Evolutionary conservation across 2,113 vertebrate species (phyloP).

Genomic region (Podarcis raffonei): DNA sequence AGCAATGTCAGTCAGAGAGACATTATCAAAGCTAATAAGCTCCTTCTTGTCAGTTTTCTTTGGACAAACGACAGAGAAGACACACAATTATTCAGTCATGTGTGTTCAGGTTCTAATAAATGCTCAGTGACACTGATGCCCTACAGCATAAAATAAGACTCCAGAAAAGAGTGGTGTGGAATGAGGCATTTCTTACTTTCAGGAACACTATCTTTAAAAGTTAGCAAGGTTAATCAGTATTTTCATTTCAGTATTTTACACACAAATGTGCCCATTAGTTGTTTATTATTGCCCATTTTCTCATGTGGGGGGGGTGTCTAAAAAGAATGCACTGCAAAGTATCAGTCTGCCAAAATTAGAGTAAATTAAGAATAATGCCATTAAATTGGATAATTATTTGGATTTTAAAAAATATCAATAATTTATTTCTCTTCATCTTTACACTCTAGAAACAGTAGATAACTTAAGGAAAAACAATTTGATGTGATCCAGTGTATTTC

Average conservation of each 20-base stretch:
- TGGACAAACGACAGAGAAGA: slow-evolving; percentile 25
- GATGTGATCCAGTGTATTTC: neutral
- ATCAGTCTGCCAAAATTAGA: neutral
- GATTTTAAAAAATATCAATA: neutral
- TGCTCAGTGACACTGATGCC: neutral
- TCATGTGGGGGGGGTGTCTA: neutral
- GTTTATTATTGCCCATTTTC: neutral
- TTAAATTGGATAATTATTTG: neutral
- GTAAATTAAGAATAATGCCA: neutral
- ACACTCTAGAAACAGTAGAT: neutral
- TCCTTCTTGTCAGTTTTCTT: slow-evolving; percentile 11
- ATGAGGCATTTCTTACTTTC: neutral
- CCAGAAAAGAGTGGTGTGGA: neutral
- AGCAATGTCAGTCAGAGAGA: slow-evolving; percentile 16
- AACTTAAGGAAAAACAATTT: neutral
- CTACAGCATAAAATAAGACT: slow-evolving; percentile 1
- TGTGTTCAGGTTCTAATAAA: slow-evolving; percentile 12
- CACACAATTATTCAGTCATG: slow-evolving; percentile 17
- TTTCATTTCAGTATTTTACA: neutral
- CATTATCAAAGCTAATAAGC: slow-evolving; percentile 28
- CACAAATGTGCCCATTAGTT: neutral
- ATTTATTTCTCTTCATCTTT: neutral
- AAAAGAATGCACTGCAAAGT: neutral
- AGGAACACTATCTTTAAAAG: neutral
- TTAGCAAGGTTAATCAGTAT: neutral